phyloP scores from a whole-genome alignment of 2,113 vertebrate genomes.

The Oncorhynchus nerka region DNA sequence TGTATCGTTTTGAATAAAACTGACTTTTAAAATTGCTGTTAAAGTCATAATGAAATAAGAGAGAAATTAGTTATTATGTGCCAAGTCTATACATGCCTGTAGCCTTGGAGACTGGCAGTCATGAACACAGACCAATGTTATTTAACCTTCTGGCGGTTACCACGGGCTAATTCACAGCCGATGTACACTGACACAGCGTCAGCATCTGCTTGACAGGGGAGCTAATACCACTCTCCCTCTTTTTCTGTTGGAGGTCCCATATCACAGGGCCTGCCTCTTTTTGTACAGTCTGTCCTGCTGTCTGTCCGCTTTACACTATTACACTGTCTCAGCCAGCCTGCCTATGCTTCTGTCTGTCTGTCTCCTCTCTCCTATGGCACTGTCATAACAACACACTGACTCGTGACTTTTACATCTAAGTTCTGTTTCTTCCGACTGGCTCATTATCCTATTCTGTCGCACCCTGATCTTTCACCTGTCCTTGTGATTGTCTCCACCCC shows the following conservation, averaged over 20 bases:
- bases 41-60: too few relatives aligned
- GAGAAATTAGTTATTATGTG: too few relatives aligned
- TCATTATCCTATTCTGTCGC: neutral
- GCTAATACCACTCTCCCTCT: neutral
- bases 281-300: too few relatives aligned
- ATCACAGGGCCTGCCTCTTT: neutral
- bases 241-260: neutral
- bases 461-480: too few relatives aligned
- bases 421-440: neutral
- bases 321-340: too few relatives aligned
- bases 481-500: too few relatives aligned
- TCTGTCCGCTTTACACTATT: too few relatives aligned
- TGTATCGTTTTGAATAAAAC: too few relatives aligned
- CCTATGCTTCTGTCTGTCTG: neutral
- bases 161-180: neutral
- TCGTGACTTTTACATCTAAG: neutral
- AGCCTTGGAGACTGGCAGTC: too few relatives aligned
- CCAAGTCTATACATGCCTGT: too few relatives aligned
- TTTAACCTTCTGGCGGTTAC: neutral
- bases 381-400: neutral
- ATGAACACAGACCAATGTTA: neutral
- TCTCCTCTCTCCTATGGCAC: neutral
- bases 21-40: too few relatives aligned
- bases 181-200: neutral
- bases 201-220: neutral